phyloP scores from a whole-genome alignment of 2,113 vertebrate genomes.

The Sinocyclocheilus maitianheensis region DNA sequence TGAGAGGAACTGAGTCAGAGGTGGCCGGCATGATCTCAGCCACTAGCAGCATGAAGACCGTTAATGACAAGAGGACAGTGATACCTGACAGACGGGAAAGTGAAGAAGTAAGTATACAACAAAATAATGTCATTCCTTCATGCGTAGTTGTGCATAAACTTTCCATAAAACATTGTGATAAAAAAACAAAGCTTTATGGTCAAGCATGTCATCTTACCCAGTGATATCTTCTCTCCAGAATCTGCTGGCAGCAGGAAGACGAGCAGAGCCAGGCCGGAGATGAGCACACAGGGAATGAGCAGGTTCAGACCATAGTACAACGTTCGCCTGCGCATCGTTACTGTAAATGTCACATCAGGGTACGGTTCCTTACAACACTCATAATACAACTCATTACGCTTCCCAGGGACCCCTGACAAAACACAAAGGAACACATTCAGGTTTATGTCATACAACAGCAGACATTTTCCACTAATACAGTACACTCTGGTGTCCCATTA shows the following conservation, averaged over 20 bases:
- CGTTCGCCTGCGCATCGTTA: constrained; percentile 86
- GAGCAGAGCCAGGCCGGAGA: constrained; percentile 86
- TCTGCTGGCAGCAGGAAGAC: constrained; percentile 90
- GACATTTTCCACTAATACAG: neutral
- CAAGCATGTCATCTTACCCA: constrained; percentile 65
- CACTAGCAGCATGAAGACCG: constrained; percentile 90
- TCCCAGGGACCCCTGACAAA: constrained; percentile 81
- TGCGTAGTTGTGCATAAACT: neutral
- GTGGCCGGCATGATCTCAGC: constrained; percentile 94
- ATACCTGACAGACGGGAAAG: constrained; percentile 75
- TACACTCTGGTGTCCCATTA: neutral
- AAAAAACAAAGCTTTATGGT: neutral
- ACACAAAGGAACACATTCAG: constrained; percentile 27
- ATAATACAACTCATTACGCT: constrained; percentile 87
- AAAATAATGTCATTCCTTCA: neutral
- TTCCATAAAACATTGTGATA: neutral
- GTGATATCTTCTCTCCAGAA: constrained; percentile 88
- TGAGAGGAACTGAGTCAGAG: constrained; percentile 89
- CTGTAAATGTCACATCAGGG: constrained; percentile 88
- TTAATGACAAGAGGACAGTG: constrained; percentile 89
- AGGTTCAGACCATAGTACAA: constrained; percentile 90
- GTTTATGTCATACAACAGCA: neutral
- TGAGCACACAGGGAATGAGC: constrained; percentile 88
- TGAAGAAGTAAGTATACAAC: neutral
- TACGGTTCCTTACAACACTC: constrained; percentile 92